Evolutionary conservation across 2,888 invertebrate genomes (phyloP).

Genomic region (Gastracanthus pulcherrimus): DNA sequence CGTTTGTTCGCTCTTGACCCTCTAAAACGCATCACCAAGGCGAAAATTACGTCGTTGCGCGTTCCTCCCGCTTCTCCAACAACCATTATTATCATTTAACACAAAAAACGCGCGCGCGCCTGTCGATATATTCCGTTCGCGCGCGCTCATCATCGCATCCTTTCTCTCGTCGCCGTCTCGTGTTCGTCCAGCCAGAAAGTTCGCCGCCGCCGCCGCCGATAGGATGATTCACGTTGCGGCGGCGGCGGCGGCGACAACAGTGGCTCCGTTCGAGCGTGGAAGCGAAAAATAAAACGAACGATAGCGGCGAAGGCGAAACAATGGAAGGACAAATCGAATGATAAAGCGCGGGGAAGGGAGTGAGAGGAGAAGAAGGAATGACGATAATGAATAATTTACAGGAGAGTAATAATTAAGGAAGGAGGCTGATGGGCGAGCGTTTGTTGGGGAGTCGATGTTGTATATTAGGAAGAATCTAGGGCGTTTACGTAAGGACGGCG

Average conservation of each 20-base stretch:
- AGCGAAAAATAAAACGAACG: not conserved
- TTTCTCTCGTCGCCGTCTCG: not conserved
- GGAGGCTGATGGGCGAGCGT: no score
- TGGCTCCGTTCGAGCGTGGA: not conserved
- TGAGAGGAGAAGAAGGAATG: not conserved
- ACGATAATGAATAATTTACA: constrained; percentile 49
- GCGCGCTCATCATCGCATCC: not conserved
- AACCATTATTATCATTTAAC: not conserved
- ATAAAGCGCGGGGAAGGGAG: not conserved
- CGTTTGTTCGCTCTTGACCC: constrained; percentile 7
- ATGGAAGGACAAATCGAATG: constrained; percentile 18
- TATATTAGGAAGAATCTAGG: constrained; percentile 4
- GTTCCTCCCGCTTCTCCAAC: no score
- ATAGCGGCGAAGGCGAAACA: not conserved
- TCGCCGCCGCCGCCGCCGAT: not conserved
- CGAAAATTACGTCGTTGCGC: not conserved
- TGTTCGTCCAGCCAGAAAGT: not conserved
- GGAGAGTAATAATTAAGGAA: constrained; percentile 23
- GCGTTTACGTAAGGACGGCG: constrained; percentile 15
- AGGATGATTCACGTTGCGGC: not conserved
- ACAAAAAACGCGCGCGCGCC: not conserved
- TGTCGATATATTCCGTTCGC: not conserved
- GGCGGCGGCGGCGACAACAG: not conserved
- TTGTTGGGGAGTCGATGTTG: not conserved
- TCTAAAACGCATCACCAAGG: not conserved